A percentile compares a stretch with the other conserved stretches of the same genome.
Evolutionary conservation across 2,113 vertebrate genomes (phyloP).

Genomic region (Podocnemis expansa): DNA sequence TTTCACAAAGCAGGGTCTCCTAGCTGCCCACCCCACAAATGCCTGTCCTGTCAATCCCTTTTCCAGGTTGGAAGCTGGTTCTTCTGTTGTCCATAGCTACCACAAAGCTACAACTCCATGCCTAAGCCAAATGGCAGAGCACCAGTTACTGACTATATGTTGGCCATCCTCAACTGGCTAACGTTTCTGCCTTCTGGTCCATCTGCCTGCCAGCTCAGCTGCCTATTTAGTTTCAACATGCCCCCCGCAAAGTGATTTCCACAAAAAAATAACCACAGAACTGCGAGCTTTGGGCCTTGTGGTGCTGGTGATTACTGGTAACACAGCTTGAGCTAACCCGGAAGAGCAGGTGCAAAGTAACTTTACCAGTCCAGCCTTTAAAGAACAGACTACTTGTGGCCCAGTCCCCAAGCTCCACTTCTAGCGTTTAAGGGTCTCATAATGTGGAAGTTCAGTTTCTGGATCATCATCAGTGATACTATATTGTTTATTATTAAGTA

Average conservation of each 20-base stretch:
- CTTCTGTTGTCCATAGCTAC: neutral
- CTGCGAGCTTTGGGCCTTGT: neutral
- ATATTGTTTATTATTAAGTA: neutral
- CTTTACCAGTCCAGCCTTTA: neutral
- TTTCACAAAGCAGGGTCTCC: neutral
- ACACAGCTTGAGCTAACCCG: neutral
- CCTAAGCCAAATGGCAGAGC: rapidly evolving
- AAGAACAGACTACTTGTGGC: neutral
- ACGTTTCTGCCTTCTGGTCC: neutral
- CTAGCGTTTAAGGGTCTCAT: neutral
- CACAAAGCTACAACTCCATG: neutral
- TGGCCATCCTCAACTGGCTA: neutral
- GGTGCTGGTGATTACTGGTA: no score
- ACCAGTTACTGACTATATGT: neutral
- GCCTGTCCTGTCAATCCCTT: neutral
- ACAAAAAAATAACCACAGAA: neutral
- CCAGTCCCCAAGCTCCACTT: neutral
- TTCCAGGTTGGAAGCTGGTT: neutral
- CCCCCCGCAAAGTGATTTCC: neutral
- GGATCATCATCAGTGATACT: neutral
- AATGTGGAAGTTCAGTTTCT: neutral
- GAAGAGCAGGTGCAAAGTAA: neutral
- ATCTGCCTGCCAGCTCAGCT: no score
- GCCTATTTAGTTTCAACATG: neutral
- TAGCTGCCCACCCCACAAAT: neutral